A percentile compares a stretch with the other conserved stretches of the same genome.
phyloP scores from a whole-genome alignment of 1,140 invertebrate genomes.

The Argopecten irradians region DNA sequence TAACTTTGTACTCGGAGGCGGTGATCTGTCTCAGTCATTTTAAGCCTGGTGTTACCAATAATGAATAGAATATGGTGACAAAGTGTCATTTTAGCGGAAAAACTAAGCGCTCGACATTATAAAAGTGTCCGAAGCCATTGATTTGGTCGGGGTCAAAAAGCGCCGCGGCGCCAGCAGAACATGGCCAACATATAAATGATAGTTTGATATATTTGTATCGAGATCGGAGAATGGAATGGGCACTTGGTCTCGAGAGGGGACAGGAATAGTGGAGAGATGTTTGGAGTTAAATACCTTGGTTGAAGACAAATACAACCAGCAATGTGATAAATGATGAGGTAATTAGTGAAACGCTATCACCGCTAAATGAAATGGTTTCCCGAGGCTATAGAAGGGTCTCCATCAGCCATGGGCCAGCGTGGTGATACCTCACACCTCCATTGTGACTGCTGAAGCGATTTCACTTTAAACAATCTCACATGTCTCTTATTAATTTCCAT shows the following conservation, averaged over 20 bases:
- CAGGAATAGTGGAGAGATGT: neutral
- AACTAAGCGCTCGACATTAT: constrained; percentile 50
- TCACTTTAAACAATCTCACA: too few relatives aligned
- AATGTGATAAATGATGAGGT: neutral
- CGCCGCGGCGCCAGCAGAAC: constrained; percentile 43
- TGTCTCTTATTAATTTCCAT: too few relatives aligned
- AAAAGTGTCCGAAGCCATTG: constrained; percentile 53
- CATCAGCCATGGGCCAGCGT: neutral
- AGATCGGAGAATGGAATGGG: neutral
- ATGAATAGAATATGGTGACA: constrained; percentile 55
- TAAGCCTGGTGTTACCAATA: constrained; percentile 48
- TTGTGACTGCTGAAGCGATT: too few relatives aligned
- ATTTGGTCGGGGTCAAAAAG: constrained; percentile 36
- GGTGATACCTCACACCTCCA: too few relatives aligned
- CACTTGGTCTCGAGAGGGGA: neutral
- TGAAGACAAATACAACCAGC: constrained; percentile 6
- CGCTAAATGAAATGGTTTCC: neutral
- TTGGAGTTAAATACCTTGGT: neutral
- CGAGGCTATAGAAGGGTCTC: neutral
- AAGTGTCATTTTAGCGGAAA: constrained; percentile 57
- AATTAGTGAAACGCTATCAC: constrained; percentile 7
- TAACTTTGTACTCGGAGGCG: constrained; percentile 32
- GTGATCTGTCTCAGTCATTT: constrained; percentile 37
- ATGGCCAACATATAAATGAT: constrained; percentile 36
- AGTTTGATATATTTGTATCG: constrained; percentile 37